Base-by-base conservation (phyloP, 1,140 invertebrate species). In the Trypoxylus dichotomus region DNA sequence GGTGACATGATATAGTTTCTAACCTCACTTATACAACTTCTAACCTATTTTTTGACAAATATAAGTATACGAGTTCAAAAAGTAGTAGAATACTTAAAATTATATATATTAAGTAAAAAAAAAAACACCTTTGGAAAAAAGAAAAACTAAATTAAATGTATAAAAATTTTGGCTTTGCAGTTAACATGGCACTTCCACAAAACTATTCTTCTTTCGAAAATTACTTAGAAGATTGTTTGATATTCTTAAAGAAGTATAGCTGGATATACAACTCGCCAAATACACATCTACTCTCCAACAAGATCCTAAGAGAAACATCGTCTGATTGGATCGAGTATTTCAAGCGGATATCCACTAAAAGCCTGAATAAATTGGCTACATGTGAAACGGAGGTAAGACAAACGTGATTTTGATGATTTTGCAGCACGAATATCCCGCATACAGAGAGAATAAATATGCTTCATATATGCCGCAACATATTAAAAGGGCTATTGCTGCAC, bases 231-330 rank as follows among this genome's bases (percentile, higher is more conserved):
- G 87, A 90, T 37, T 85, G 86, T 24, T 78, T 92, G 11, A 37
- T 85, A 5, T 91, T 94, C 80, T 86, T 94, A 19, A 78, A 88
- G 68, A 84, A 90, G 29, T 88, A 90, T 82, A 85, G 91, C 77
- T 92, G 92, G 91, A 85, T 95, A 75, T 94, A 90, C 80, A 89
- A 91, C 74, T 88, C 86, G 79, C 87, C 91, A 0, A 92, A 94
- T 75, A 94, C 91, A 0, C 86, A 92, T 79, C 88, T 94, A 77
- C 86, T 95, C 60, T 83, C 88, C 2, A 83, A 89, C 27, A 85
- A 88, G 24, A 83, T 89, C 13, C 85, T 92, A 76, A 85, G 90
- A 19, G 79, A 86, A 76, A 89, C 93, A 81, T 89, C 91, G 1
- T 43, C 77, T 42, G 87, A 88, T 37, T 92, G 91, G 88, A 76